Conservation (phyloP, 2,113 vertebrate genomes). For the Gallinago undulata region DNA sequence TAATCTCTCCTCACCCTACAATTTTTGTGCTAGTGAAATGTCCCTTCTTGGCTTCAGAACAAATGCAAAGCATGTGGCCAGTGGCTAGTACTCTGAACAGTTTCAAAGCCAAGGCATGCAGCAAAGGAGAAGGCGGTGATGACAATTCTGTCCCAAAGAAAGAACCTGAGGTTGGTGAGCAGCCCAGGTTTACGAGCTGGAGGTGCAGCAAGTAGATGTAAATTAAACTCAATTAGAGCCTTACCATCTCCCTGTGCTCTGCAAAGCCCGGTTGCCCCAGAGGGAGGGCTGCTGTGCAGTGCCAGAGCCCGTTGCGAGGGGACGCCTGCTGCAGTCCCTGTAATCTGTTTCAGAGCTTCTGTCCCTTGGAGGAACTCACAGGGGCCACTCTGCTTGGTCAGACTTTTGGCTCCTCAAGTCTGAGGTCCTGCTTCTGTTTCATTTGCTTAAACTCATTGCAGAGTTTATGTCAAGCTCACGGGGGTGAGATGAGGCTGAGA, state of each 20-base stretch:
- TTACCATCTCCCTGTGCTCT: neutral
- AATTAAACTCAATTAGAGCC: neutral
- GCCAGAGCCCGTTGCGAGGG: neutral
- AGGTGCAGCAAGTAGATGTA: neutral
- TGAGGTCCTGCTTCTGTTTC: neutral
- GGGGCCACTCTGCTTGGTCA: fast-evolving
- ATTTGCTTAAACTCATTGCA: neutral
- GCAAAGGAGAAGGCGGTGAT: neutral
- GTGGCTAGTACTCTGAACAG: neutral
- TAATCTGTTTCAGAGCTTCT: neutral
- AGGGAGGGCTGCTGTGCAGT: too few relatives aligned
- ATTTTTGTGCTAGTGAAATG: neutral
- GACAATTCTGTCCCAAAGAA: neutral
- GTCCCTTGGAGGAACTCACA: neutral
- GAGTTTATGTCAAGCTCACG: fast-evolving
- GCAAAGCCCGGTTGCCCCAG: neutral
- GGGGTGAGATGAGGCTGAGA: neutral
- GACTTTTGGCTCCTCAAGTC: fast-evolving
- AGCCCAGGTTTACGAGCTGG: neutral
- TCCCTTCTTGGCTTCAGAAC: neutral
- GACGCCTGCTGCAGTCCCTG: fast-evolving
- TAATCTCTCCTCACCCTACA: too few relatives aligned
- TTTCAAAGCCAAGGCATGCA: neutral
- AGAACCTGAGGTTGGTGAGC: neutral
- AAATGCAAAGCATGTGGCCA: neutral